phyloP scores from a whole-genome alignment of 2,113 vertebrate species.

The Tupaia tana region DNA sequence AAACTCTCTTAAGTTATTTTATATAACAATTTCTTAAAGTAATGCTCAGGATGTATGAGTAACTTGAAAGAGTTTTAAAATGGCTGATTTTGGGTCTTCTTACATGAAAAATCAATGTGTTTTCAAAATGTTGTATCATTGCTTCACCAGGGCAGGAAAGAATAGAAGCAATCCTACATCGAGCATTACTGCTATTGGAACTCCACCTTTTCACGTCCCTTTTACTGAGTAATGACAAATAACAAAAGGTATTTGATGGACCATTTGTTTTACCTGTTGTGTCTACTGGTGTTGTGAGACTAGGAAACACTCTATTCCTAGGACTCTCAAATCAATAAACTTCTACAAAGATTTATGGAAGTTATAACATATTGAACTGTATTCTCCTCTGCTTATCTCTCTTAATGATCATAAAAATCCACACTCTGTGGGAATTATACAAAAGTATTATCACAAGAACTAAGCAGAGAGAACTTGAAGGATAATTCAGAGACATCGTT shows the following conservation, averaged over 20 bases:
- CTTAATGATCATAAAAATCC: neutral
- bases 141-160: neutral
- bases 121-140: neutral
- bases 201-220: neutral
- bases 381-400: neutral
- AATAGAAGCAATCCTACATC: neutral
- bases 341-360: constrained; percentile 48
- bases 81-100: neutral
- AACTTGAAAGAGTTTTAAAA: neutral
- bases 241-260: neutral
- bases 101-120: neutral
- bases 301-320: neutral
- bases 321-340: constrained; percentile 11
- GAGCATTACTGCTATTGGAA: neutral
- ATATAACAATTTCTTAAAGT: neutral
- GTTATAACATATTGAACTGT: neutral
- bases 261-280: neutral
- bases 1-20: neutral
- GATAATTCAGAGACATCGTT: neutral
- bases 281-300: neutral
- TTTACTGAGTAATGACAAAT: neutral
- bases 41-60: neutral
- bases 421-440: neutral
- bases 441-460: neutral
- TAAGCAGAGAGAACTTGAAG: neutral